Percentiles rank a stretch among this genome's conserved stretches.
Evolutionary conservation across 2,113 vertebrate species (phyloP).

Genomic region (Peromyscus leucopus): DNA sequence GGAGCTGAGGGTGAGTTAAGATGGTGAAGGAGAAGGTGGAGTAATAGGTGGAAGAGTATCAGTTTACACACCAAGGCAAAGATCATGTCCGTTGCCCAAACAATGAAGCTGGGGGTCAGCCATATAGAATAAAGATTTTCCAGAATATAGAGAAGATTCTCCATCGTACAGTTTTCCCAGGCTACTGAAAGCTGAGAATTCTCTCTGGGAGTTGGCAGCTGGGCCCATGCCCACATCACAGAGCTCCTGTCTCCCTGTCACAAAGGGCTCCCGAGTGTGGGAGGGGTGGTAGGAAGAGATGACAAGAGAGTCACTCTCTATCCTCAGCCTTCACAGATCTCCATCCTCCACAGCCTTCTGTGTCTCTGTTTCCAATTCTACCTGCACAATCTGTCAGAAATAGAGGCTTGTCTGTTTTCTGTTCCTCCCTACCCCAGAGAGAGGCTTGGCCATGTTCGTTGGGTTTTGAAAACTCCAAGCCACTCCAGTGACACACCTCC

Average conservation of each 20-base stretch:
- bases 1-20: neutral
- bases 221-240: constrained; percentile 20
- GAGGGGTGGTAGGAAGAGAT: neutral
- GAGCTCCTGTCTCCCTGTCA: constrained; percentile 8
- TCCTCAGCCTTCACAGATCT: too few relatives aligned
- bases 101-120: neutral
- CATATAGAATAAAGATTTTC: neutral
- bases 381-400: too few relatives aligned
- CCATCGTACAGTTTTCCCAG: neutral
- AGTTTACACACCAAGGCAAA: neutral
- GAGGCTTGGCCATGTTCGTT: too few relatives aligned
- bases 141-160: neutral
- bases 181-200: neutral
- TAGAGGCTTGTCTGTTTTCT: too few relatives aligned
- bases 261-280: constrained; percentile 10
- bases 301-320: too few relatives aligned
- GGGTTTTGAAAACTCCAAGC: too few relatives aligned
- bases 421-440: too few relatives aligned
- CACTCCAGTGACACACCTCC: too few relatives aligned
- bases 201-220: neutral
- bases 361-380: too few relatives aligned
- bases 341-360: too few relatives aligned
- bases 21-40: neutral
- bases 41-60: constrained; percentile 20
- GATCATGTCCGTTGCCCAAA: neutral